Conservation (phyloP, 2,113 vertebrate genomes). For the Psittacara wagleri region DNA sequence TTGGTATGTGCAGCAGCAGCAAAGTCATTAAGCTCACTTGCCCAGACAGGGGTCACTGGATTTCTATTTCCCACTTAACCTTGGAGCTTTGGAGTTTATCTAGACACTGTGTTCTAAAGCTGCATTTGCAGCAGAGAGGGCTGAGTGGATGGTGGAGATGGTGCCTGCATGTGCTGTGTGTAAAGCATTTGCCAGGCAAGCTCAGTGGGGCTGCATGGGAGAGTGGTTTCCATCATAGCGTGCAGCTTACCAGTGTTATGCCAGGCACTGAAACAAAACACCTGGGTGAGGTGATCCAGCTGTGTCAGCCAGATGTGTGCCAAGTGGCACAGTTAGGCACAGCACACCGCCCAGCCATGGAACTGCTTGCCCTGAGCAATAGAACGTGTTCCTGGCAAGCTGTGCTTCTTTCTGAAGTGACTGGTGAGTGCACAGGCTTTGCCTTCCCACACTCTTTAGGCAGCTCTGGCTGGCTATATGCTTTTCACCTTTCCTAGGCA, state of each 20-base stretch:
- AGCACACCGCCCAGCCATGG: background rate
- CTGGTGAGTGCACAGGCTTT: background rate
- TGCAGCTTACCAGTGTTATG: background rate
- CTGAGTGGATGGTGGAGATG: background rate
- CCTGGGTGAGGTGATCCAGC: conserved; percentile 44
- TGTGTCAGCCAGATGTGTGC: conserved; percentile 38
- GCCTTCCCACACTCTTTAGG: conserved; percentile 40
- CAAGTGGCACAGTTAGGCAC: conserved; percentile 15
- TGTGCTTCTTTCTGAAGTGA: conserved; percentile 33
- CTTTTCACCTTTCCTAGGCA: conserved; percentile 7
- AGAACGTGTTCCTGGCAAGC: background rate
- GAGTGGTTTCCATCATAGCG: background rate
- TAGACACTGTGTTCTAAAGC: conserved; percentile 23
- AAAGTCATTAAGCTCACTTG: conserved; percentile 58
- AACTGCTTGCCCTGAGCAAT: conserved; percentile 26
- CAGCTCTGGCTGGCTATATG: background rate
- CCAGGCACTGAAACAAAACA: conserved; percentile 25
- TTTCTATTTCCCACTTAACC: conserved; percentile 71
- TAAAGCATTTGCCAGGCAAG: background rate
- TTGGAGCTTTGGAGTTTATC: conserved; percentile 64
- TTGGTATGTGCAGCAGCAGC: conserved; percentile 23
- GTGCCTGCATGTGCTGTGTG: background rate
- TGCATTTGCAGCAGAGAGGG: conserved; percentile 31
- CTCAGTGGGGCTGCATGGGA: background rate
- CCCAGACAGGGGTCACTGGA: conserved; percentile 58